Percentiles rank a stretch among this genome's conserved stretches.
These are phyloP conservation scores for Noctua janthe DNA, from an alignment of 2,888 invertebrate species.

Conservation along the genomic window DNA sequence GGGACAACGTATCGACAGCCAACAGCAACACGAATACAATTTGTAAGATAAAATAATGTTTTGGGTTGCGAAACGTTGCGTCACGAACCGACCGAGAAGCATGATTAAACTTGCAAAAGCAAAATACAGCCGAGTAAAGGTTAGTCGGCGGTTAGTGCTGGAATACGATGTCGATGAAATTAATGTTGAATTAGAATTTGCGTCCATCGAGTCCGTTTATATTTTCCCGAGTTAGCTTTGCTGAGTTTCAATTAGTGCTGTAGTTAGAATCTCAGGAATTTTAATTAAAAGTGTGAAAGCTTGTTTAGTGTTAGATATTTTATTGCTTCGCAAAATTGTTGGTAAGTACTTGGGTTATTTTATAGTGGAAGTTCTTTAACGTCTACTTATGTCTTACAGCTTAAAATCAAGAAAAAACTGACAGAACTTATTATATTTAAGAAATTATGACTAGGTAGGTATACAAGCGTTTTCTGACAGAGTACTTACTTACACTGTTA, in stretches of 20 bases:
- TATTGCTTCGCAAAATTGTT: constrained; percentile 8
- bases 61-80: constrained; percentile 89
- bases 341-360: not conserved
- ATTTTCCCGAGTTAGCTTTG: constrained; percentile 3
- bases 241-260: constrained; percentile 29
- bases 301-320: constrained; percentile 7
- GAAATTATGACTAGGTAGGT: not conserved
- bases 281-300: constrained; percentile 20
- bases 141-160: constrained; percentile 81
- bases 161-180: constrained; percentile 67
- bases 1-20: constrained; percentile 77
- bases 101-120: constrained; percentile 91
- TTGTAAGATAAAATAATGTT: constrained; percentile 90
- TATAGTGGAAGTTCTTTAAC: not conserved
- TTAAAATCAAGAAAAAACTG: not conserved
- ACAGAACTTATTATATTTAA: not conserved
- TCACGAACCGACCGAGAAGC: constrained; percentile 87
- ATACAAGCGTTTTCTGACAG: not conserved
- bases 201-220: constrained; percentile 23
- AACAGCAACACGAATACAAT: constrained; percentile 86
- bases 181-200: constrained; percentile 38
- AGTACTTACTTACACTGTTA: too few relatives aligned
- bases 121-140: constrained; percentile 89
- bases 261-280: constrained; percentile 14
- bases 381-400: not conserved